Evolutionary conservation across 2,888 invertebrate species (phyloP).

Genomic region (Leucoma salicis): DNA sequence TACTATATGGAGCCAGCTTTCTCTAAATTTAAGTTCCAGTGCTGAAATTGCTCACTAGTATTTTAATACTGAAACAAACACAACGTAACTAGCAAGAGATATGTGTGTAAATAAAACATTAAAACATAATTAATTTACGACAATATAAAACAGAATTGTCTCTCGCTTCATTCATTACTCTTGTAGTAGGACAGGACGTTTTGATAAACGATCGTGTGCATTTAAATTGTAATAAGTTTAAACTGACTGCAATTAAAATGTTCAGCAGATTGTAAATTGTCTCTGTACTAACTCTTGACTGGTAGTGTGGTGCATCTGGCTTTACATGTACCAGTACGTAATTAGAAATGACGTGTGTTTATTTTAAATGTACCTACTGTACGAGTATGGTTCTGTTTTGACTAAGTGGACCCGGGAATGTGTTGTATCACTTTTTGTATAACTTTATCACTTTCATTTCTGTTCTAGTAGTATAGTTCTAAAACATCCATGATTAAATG

Average conservation of each 20-base stretch:
- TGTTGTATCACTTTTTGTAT: too few species aligned
- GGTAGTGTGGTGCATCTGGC: conserved; percentile 30
- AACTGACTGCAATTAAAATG: conserved; percentile 62
- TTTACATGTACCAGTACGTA: conserved; percentile 32
- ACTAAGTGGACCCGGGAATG: background rate
- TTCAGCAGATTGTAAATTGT: conserved; percentile 52
- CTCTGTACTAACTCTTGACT: conserved; percentile 32
- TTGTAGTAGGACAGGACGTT: conserved; percentile 27
- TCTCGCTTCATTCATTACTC: conserved; percentile 42
- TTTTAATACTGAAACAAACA: background rate
- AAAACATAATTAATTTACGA: conserved; percentile 51
- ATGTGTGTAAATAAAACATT: conserved; percentile 36
- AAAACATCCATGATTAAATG: too few species aligned
- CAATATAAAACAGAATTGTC: conserved; percentile 43
- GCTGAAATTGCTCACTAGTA: too few species aligned
- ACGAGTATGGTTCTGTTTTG: background rate
- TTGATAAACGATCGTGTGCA: conserved; percentile 54
- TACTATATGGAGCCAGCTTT: too few species aligned
- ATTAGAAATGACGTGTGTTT: conserved; percentile 42
- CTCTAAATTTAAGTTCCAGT: too few species aligned
- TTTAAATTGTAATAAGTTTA: conserved; percentile 58
- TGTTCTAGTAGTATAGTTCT: too few species aligned
- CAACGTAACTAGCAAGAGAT: background rate
- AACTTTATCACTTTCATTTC: too few species aligned
- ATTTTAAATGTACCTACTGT: conserved; percentile 11